These are phyloP conservation scores for Drosophila percnosoma DNA, from an alignment of 2,888 invertebrate genomes.

Conservation along the genomic window DNA sequence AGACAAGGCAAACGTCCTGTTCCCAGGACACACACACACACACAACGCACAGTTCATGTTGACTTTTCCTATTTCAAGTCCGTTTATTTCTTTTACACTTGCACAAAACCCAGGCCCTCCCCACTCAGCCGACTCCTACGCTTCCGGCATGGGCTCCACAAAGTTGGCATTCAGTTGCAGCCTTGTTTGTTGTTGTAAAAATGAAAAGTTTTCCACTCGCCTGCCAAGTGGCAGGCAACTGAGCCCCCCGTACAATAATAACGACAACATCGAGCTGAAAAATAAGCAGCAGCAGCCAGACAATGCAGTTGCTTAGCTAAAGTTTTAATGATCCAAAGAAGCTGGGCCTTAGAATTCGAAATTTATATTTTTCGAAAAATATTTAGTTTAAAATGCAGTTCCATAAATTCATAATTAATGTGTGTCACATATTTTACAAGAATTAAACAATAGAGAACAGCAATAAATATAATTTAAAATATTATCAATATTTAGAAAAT, in stretches of 20 bases:
- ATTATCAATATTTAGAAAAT: background rate
- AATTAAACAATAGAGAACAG: fast-evolving
- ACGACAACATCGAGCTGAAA: slow-evolving; percentile 2
- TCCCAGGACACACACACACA: slow-evolving; percentile 60
- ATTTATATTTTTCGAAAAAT: slow-evolving; percentile 18
- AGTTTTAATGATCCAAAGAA: slow-evolving; percentile 67
- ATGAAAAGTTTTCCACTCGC: slow-evolving; percentile 72
- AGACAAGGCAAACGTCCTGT: slow-evolving; percentile 58
- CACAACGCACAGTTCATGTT: slow-evolving; percentile 72
- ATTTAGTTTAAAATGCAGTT: background rate
- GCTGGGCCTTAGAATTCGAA: slow-evolving; percentile 27
- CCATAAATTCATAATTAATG: background rate
- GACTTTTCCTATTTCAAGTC: slow-evolving; percentile 76
- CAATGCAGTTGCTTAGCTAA: slow-evolving; percentile 65
- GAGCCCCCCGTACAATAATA: slow-evolving; percentile 4
- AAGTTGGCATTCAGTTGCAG: slow-evolving; percentile 39
- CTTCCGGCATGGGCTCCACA: slow-evolving; percentile 35
- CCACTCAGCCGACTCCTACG: slow-evolving; percentile 15
- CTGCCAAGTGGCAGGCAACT: slow-evolving; percentile 59
- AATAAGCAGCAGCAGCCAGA: slow-evolving; percentile 18
- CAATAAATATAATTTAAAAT: background rate
- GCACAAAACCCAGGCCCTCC: slow-evolving; percentile 6
- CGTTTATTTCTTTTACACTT: slow-evolving; percentile 79
- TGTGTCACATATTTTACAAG: background rate
- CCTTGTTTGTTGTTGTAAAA: slow-evolving; percentile 46